Base-by-base conservation (phyloP, 2,113 vertebrate species). In the Ceyx melanurus region DNA sequence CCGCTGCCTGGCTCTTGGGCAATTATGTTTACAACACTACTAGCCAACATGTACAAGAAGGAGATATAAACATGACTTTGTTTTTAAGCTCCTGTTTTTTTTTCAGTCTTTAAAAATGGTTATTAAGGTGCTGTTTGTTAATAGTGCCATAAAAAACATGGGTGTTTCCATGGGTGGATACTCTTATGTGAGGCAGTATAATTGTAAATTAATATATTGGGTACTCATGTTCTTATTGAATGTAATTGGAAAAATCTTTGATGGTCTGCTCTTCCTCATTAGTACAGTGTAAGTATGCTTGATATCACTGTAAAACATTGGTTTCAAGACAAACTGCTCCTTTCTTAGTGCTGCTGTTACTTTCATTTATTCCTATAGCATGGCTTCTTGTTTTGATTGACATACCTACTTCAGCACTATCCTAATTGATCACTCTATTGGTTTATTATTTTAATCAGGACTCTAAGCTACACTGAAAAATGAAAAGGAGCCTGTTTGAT, bases 381-480 rank as follows among this genome's bases (percentile, higher is more conserved):
- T 26, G 45, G 23, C 51, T 92, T 33, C 43, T 80, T 18, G 81
- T 66, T 75, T 82, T 78, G 72, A 76, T 65, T 89, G 81, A 54
- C 70, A n/a, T 54, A 70, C 18, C 13, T 31, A 9, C 43, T 91
- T 79, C 42, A 57, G 42, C 22, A 4, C 18, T 78, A 64, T 80
- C 77, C 71, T 83, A 94, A 92, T 60, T 83, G 73, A 82, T 81
- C 9, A 2, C 81, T 66, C 45, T 77, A 53, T 86, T 68, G 43
- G 57, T 88, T 92, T 94, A 78, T 89, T 86, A 73, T 91, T 85
- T 89, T 80, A 84, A 93, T 76, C 50, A 65, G 61, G 51, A 62
- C 50, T 83, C 58, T 26, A 37, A 60, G 67, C 64, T 35, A 21
- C 26, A 12, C 45, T 82, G 64, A 82, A 80, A 89, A 90, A 78